A percentile compares a stretch with the other conserved stretches of the same genome.
These are phyloP conservation scores for Noctuana brunneofusca DNA, from an alignment of 2,888 invertebrate genomes.

Conservation along the genomic window DNA sequence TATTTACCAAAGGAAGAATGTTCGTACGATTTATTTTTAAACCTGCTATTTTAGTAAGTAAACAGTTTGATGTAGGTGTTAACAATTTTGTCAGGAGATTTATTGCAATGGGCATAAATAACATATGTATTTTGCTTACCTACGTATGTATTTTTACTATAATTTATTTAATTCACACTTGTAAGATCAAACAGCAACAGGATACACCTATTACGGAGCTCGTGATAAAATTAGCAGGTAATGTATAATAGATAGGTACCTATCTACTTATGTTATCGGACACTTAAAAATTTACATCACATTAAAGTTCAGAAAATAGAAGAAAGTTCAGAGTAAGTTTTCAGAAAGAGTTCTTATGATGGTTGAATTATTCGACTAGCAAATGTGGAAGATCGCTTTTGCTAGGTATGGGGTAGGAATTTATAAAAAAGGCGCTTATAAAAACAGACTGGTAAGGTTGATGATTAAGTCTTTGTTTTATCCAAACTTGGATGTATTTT, in stretches of 20 bases:
- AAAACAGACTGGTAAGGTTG: too few relatives aligned
- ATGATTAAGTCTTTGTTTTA: too few relatives aligned
- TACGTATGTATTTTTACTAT: neutral
- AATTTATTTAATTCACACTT: conserved; percentile 8
- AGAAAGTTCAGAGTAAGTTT: too few relatives aligned
- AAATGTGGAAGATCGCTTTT: too few relatives aligned
- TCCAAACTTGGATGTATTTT: too few relatives aligned
- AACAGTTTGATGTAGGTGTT: conserved; percentile 18
- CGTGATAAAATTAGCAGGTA: neutral
- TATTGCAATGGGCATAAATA: conserved; percentile 10
- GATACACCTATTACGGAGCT: neutral
- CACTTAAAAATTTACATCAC: neutral
- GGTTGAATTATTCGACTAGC: too few relatives aligned
- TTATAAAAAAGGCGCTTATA: too few relatives aligned
- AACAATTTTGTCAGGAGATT: conserved; percentile 14
- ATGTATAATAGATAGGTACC: neutral
- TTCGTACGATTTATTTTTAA: conserved; percentile 15
- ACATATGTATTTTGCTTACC: neutral
- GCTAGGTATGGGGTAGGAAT: too few relatives aligned
- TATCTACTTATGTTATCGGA: neutral
- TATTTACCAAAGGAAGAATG: conserved; percentile 10
- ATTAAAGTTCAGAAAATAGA: too few relatives aligned
- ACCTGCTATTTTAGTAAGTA: conserved; percentile 23
- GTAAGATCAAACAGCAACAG: conserved; percentile 1
- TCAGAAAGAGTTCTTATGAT: too few relatives aligned